phyloP scores from a whole-genome alignment of 2,113 vertebrate genomes.

The Urocynchramus pylzowi region DNA sequence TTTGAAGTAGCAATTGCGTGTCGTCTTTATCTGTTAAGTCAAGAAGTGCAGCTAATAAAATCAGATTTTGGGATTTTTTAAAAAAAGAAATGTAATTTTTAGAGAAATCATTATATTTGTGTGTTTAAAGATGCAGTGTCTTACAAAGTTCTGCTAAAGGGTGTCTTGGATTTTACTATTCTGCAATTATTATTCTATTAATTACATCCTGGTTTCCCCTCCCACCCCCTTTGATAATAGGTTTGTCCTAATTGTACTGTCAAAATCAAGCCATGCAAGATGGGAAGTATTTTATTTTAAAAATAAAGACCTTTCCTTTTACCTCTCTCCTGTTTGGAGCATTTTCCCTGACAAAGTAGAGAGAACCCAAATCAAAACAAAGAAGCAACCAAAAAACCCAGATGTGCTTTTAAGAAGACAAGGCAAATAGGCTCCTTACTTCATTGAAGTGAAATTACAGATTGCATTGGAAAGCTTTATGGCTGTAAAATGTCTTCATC shows the following conservation, averaged over 20 bases:
- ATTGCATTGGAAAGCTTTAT: not conserved
- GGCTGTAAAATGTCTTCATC: not conserved
- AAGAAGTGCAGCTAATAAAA: not conserved
- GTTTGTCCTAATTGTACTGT: not conserved
- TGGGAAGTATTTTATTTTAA: not conserved
- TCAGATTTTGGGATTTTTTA: not conserved
- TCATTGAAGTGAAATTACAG: not conserved
- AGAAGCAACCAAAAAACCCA: not conserved
- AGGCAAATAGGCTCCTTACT: not conserved
- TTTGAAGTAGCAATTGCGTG: not conserved
- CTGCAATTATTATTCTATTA: not conserved
- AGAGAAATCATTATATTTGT: fast-evolving
- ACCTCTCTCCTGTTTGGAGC: not conserved
- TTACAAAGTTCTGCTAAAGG: not conserved
- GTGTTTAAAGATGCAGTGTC: not conserved
- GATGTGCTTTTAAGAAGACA: not conserved
- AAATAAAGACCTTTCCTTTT: not conserved
- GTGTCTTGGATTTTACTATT: not conserved
- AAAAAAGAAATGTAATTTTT: not conserved
- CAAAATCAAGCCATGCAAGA: not conserved
- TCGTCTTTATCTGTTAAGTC: not conserved
- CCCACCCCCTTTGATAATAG: not conserved
- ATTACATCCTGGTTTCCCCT: not conserved
- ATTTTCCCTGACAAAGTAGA: not conserved
- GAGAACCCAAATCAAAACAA: not conserved